These are phyloP conservation scores for Tricholaema leucomelas DNA, from an alignment of 2,113 vertebrate species.

Conservation along the genomic window DNA sequence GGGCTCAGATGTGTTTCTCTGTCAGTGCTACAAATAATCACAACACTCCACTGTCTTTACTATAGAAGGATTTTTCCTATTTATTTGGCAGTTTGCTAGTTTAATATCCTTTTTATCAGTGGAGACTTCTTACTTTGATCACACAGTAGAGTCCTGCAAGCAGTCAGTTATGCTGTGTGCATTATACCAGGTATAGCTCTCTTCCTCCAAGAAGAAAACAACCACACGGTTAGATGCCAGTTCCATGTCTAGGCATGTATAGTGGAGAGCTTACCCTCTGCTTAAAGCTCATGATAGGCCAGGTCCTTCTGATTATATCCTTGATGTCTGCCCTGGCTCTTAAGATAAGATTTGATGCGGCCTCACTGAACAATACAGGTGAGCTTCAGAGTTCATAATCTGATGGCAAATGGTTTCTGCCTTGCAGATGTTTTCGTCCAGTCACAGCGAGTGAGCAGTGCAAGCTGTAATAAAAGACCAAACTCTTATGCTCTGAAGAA, in stretches of 20 bases:
- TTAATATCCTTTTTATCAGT: background rate
- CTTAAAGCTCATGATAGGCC: background rate
- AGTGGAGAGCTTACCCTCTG: background rate
- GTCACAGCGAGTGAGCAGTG: background rate
- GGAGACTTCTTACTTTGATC: background rate
- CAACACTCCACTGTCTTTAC: background rate
- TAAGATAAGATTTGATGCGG: conserved; percentile 17
- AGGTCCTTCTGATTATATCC: background rate
- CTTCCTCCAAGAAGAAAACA: conserved; percentile 5
- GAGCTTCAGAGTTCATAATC: background rate
- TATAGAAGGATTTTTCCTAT: background rate
- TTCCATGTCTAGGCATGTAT: background rate
- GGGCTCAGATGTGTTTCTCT: background rate
- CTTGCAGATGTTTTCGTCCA: background rate
- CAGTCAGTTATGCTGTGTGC: background rate
- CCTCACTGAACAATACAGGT: background rate
- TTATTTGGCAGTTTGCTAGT: background rate
- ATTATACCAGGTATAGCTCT: background rate
- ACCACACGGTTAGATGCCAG: background rate
- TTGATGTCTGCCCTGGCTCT: background rate
- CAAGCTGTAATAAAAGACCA: background rate
- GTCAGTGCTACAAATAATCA: background rate
- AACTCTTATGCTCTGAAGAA: background rate
- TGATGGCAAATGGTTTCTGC: background rate
- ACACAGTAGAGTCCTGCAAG: background rate